Evolutionary conservation across 37 sponge, comb jelly and placozoan species (phyloP), one percentile per base, ranked within the genome.

Genomic region (Cladorhizidae sp.): DNA sequence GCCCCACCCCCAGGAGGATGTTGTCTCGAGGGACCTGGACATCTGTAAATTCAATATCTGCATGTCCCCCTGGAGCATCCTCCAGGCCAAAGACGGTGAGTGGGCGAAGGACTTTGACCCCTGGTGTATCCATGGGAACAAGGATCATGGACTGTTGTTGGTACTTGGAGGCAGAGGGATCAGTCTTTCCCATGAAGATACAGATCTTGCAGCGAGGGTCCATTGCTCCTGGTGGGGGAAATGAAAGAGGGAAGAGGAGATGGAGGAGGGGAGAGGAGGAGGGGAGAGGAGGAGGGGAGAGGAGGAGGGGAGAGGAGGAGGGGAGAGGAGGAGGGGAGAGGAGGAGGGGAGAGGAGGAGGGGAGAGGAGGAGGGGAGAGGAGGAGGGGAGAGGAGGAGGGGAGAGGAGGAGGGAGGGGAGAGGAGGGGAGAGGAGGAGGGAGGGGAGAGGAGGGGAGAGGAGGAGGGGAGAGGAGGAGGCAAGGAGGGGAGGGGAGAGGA

Each of bases 51-150:
- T 79, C 56, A 1, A 92, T 84, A 38, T 92, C 89, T 23, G 74
- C 77, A 70, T 92, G 93, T 3, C 93, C 93, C 0, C 41, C 41
- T 20, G 89, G 93, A 23, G 93, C 85, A 67, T 92, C 95, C 35
- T 91, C 83, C 43, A 85, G 87, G 0, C 94, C 94, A 55, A 93
- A 93, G 40, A 96, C 97, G 9, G 89, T 82, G 35, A 96, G 85
- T 1, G 94, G 94, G 1, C 97, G 78, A 17, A 96, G 12, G 18
- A 88, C 73, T 51, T 76, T 40, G 11, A 96, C 89, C 28, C 97
- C 97, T 43, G 86, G 83, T 0, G 89, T 85, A 18, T 93, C 91
- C 85, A 93, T 74, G 31, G 97, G 97, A 56, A 96, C 97, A 21
- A 96, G 69, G 12, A 96, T 78, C 91, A 93, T 90, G 8, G 97